Percentiles rank a stretch among this genome's conserved stretches.
phyloP scores from a whole-genome alignment of 64 coral and sea anemone species.

The Montipora capricornis region DNA sequence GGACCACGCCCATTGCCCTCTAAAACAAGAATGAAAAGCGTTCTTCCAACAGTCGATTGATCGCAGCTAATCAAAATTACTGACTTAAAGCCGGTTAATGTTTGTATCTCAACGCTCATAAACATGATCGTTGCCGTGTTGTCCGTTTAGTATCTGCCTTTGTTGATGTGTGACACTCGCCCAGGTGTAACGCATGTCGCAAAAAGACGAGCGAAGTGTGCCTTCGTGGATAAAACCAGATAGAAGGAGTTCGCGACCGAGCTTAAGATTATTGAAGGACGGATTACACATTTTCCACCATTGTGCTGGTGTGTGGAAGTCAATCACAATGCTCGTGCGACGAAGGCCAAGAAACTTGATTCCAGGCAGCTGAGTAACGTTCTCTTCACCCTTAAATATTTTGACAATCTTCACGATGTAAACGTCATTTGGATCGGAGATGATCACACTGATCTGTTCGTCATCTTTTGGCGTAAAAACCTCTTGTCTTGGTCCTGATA shows the following conservation, averaged over 20 bases:
- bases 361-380: background rate
- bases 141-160: background rate
- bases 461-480: background rate
- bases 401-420: constrained; percentile 11
- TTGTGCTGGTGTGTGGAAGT: background rate
- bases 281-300: background rate
- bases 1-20: no score
- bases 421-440: background rate
- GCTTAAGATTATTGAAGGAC: background rate
- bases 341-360: background rate
- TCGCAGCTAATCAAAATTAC: no score
- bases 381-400: constrained; percentile 15
- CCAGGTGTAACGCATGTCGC: constrained; percentile 5
- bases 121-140: background rate
- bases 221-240: background rate
- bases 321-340: background rate
- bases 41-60: no score
- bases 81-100: no score
- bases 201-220: constrained; percentile 2
- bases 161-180: background rate
- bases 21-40: no score
- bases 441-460: background rate
- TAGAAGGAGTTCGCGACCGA: background rate
- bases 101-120: no score
- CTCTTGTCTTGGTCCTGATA: background rate